A percentile compares a stretch with the other conserved stretches of the same genome.
phyloP scores from a whole-genome alignment of 2,888 invertebrate genomes.

The Dioctria rufipes region DNA sequence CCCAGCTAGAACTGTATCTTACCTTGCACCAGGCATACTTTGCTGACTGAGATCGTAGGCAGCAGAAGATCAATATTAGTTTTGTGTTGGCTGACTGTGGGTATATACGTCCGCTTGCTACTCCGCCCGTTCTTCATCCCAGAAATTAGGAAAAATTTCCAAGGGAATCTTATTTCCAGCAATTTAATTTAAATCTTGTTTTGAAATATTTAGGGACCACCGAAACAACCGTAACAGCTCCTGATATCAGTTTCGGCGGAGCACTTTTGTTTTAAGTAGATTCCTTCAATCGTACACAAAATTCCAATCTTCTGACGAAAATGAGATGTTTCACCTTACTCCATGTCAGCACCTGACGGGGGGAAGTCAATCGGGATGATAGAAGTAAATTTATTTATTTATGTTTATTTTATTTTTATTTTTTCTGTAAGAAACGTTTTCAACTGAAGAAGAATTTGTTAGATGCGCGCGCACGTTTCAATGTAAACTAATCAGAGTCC shows the following conservation, averaged over 20 bases:
- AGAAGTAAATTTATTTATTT: too few relatives aligned
- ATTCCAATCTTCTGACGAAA: slow-evolving; percentile 34
- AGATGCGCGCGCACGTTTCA: too few relatives aligned
- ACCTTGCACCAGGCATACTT: not conserved
- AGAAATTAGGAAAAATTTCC: slow-evolving; percentile 18
- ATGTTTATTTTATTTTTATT: too few relatives aligned
- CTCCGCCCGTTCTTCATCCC: slow-evolving; percentile 12
- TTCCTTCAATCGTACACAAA: slow-evolving; percentile 6
- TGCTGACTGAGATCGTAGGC: not conserved
- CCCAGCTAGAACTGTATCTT: slow-evolving; percentile 3
- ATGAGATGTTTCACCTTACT: slow-evolving; percentile 29
- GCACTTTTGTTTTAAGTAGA: slow-evolving; percentile 14
- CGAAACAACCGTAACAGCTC: not conserved
- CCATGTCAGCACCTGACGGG: not conserved
- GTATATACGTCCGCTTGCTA: not conserved
- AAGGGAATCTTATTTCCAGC: slow-evolving; percentile 34
- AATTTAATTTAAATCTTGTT: slow-evolving; percentile 41
- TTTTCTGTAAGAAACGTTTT: too few relatives aligned
- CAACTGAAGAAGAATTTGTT: too few relatives aligned
- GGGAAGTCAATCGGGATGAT: too few relatives aligned
- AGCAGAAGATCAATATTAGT: not conserved
- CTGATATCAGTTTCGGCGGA: slow-evolving; percentile 7
- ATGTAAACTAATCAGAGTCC: too few relatives aligned
- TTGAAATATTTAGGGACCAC: not conserved
- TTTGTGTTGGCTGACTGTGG: not conserved